phyloP scores from a whole-genome alignment of 2,888 invertebrate genomes.

The Arctia plantaginis region DNA sequence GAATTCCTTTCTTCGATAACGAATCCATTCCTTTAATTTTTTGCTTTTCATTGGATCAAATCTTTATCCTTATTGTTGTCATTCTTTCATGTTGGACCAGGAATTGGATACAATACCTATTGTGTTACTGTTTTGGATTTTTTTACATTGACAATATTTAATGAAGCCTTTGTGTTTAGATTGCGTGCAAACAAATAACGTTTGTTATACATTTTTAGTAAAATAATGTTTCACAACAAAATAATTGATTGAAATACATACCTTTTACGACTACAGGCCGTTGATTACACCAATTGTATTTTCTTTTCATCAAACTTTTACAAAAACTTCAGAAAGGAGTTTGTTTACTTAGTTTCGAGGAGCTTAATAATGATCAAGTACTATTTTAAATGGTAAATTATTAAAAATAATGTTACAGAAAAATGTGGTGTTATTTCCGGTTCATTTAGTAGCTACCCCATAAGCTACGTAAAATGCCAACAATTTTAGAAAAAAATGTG shows the following conservation, averaged over 20 bases:
- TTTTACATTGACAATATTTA: constrained; percentile 23
- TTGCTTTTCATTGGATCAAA: constrained; percentile 30
- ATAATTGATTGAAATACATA: background rate
- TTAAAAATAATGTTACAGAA: background rate
- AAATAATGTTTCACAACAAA: background rate
- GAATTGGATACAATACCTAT: constrained; percentile 12
- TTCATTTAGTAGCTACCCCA: too few relatives aligned
- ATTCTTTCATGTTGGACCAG: constrained; percentile 16
- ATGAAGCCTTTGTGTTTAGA: constrained; percentile 2
- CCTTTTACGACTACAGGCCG: background rate
- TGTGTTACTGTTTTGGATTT: constrained; percentile 18
- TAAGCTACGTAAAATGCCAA: too few relatives aligned
- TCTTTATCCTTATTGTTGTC: constrained; percentile 24
- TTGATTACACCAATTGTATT: background rate
- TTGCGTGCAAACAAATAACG: background rate
- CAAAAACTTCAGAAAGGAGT: background rate
- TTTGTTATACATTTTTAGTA: background rate
- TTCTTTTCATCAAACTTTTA: background rate
- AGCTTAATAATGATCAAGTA: background rate
- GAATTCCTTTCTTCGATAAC: constrained; percentile 33
- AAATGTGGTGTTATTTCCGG: background rate
- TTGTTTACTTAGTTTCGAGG: background rate
- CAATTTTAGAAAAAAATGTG: too few relatives aligned
- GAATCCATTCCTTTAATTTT: constrained; percentile 34
- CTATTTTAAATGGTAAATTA: background rate